Conservation (phyloP, 1,140 invertebrate genomes). For the Aphidius gifuensis region DNA sequence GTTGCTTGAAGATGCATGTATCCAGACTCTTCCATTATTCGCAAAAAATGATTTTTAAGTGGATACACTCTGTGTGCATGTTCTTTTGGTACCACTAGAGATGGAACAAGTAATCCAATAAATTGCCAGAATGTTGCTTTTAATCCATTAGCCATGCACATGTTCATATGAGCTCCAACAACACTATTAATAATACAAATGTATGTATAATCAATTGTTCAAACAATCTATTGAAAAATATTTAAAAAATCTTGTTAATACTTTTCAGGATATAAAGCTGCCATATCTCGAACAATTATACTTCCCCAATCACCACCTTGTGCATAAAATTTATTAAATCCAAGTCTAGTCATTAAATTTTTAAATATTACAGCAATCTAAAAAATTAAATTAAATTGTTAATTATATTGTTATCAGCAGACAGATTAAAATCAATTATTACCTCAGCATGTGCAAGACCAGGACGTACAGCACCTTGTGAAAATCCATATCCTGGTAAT, state of each 20-base stretch:
- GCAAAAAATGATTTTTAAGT: constrained; percentile 49
- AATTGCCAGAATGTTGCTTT: constrained; percentile 54
- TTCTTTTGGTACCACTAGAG: constrained; percentile 58
- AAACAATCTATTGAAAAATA: neutral
- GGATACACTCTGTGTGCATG: constrained; percentile 63
- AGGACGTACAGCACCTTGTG: constrained; percentile 47
- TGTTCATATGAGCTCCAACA: constrained; percentile 62
- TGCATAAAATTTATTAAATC: constrained; percentile 71
- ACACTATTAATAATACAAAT: constrained; percentile 53
- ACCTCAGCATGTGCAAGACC: constrained; percentile 42
- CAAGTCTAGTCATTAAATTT: constrained; percentile 79
- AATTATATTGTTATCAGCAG: neutral
- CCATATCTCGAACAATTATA: constrained; percentile 60
- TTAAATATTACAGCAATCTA: constrained; percentile 72
- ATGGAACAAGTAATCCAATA: constrained; percentile 58
- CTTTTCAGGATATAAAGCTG: constrained; percentile 66
- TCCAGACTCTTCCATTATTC: constrained; percentile 67
- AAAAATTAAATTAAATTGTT: neutral
- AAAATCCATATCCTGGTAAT: constrained; percentile 78
- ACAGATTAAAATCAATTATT: neutral
- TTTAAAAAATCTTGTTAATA: constrained; percentile 19
- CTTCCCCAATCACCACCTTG: constrained; percentile 87
- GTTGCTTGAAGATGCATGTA: constrained; percentile 84
- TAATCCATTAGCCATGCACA: constrained; percentile 53
- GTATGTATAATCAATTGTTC: neutral